A percentile compares a stretch with the other conserved stretches of the same genome.
Conservation (phyloP, 2,797 vertebrate genomes). For the Sus cebifrons region DNA sequence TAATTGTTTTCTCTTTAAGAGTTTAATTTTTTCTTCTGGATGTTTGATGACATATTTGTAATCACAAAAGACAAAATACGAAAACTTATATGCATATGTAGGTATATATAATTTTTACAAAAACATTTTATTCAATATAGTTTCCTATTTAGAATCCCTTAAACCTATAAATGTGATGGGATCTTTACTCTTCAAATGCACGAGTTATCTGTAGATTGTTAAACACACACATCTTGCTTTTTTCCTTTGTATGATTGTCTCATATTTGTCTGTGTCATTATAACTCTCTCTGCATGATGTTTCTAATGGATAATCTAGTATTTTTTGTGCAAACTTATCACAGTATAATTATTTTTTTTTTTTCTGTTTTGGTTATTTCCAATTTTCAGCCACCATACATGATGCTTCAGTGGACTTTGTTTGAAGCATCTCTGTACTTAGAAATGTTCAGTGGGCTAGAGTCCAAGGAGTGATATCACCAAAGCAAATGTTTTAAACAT, state of each 20-base stretch:
- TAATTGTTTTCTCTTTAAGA: background rate
- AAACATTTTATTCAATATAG: background rate
- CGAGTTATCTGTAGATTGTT: background rate
- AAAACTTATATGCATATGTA: background rate
- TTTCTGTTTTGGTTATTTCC: background rate
- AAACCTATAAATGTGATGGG: background rate
- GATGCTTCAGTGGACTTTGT: background rate
- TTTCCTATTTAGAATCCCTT: background rate
- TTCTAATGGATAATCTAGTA: background rate
- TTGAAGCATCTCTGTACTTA: background rate
- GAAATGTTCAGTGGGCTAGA: background rate
- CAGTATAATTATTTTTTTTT: background rate
- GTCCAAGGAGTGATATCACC: background rate
- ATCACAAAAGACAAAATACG: too few species aligned
- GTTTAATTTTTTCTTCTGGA: background rate
- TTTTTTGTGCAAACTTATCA: background rate
- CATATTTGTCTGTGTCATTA: background rate
- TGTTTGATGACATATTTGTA: background rate
- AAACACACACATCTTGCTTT: background rate
- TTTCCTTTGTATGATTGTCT: background rate
- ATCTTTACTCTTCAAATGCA: background rate
- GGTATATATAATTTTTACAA: background rate
- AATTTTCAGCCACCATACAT: background rate
- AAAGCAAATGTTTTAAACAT: constrained; percentile 11
- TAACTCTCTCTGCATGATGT: background rate